Evolutionary conservation across 2,113 vertebrate species (phyloP).

Genomic region (Hemibagrus wyckioides): DNA sequence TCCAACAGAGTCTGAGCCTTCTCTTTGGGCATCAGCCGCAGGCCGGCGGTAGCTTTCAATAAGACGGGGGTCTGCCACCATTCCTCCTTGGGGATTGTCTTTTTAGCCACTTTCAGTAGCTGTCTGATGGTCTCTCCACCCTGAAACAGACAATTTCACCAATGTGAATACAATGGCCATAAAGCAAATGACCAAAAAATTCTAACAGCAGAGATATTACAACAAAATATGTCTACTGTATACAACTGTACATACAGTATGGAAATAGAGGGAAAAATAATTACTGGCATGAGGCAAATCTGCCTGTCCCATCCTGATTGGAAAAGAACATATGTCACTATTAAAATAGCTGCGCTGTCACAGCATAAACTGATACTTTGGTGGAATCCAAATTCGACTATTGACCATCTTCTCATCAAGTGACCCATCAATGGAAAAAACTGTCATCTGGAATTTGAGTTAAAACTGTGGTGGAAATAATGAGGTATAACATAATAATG

Average conservation of each 20-base stretch:
- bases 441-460: background rate
- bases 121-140: conserved; percentile 85
- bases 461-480: conserved; percentile 13
- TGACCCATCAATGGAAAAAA: conserved; percentile 10
- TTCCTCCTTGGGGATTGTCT: conserved; percentile 83
- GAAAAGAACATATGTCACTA: conserved; percentile 28
- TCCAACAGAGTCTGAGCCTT: conserved; percentile 85
- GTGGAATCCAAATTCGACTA: conserved; percentile 36
- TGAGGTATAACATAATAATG: background rate
- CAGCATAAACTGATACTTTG: conserved; percentile 27
- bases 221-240: background rate
- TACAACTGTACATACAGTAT: background rate
- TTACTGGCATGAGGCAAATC: background rate
- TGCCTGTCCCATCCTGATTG: conserved; percentile 52
- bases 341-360: conserved; percentile 34
- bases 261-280: background rate
- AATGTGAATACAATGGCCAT: background rate
- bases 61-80: conserved; percentile 92
- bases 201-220: background rate
- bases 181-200: background rate
- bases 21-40: conserved; percentile 86
- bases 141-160: conserved; percentile 63
- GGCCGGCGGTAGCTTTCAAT: conserved; percentile 93
- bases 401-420: conserved; percentile 17
- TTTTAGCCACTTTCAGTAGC: conserved; percentile 86